Conservation (phyloP, 2,113 vertebrate genomes). For the Chloropsis cyanopogon region DNA sequence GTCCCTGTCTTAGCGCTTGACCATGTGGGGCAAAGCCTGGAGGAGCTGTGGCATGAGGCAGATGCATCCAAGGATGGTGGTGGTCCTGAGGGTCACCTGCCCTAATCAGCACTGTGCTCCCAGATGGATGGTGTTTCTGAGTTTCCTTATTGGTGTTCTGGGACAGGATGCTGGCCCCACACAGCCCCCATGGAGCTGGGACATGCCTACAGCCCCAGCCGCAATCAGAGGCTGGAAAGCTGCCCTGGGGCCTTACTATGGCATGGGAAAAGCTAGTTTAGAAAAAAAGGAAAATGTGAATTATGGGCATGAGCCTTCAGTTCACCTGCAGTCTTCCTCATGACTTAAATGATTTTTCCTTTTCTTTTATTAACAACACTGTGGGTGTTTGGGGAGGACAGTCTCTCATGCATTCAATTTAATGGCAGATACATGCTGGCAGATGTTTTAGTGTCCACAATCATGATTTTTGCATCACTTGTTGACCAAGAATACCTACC, state of each 20-base stretch:
- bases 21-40: not conserved
- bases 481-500: not conserved
- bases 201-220: not conserved
- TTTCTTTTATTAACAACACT: not conserved
- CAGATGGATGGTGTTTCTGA: not conserved
- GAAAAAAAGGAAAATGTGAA: not conserved
- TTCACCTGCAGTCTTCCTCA: not conserved
- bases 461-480: not conserved
- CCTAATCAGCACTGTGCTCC: not conserved
- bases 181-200: not conserved
- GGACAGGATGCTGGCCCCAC: rapidly evolving
- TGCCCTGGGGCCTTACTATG: not conserved
- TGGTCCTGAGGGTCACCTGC: not conserved
- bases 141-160: not conserved
- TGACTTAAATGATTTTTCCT: not conserved
- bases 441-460: not conserved
- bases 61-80: not conserved
- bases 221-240: not conserved
- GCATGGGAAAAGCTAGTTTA: not conserved
- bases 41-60: not conserved
- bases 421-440: not conserved
- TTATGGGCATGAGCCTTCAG: not conserved
- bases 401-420: not conserved
- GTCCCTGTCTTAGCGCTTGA: not conserved
- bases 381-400: not conserved